A percentile compares a stretch with the other conserved stretches of the same genome.
Evolutionary conservation across 2,888 invertebrate species (phyloP).

Genomic region (Platynereis dumerilii): DNA sequence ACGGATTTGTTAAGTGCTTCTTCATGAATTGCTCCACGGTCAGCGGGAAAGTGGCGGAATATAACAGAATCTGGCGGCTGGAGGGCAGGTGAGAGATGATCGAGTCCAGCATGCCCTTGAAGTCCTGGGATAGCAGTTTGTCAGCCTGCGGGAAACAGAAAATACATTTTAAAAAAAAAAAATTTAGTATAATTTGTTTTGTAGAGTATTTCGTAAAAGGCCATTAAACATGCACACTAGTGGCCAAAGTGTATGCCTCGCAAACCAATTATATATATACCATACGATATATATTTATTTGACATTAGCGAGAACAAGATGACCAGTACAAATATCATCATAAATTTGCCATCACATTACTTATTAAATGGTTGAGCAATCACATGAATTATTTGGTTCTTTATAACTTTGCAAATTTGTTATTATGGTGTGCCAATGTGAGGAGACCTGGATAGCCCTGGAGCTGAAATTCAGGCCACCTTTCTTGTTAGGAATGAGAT

Average conservation of each 20-base stretch:
- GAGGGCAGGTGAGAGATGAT: constrained; percentile 91
- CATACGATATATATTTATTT: too few species aligned
- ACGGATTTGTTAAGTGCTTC: constrained; percentile 92
- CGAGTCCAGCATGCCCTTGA: constrained; percentile 98
- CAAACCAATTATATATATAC: too few species aligned
- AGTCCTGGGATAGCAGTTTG: constrained; percentile 98
- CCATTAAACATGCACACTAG: not conserved
- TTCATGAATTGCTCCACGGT: constrained; percentile 99
- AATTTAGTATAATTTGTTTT: not conserved
- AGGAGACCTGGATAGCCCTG: too few species aligned
- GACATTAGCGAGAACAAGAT: too few species aligned
- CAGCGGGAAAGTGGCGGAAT: constrained; percentile 98
- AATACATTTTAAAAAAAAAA: not conserved
- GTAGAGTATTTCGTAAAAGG: not conserved
- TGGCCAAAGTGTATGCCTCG: not conserved
- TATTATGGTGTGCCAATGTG: too few species aligned
- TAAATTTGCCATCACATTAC: too few species aligned
- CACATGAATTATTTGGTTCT: too few species aligned
- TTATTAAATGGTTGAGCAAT: too few species aligned
- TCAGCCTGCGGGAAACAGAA: constrained; percentile 73
- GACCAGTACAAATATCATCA: too few species aligned
- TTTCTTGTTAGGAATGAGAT: too few species aligned
- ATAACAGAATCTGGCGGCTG: constrained; percentile 96
- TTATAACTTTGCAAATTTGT: too few species aligned
- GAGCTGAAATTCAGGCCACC: too few species aligned